Base-by-base conservation (phyloP, 2,888 invertebrate genomes). In the Arctia plantaginis region DNA sequence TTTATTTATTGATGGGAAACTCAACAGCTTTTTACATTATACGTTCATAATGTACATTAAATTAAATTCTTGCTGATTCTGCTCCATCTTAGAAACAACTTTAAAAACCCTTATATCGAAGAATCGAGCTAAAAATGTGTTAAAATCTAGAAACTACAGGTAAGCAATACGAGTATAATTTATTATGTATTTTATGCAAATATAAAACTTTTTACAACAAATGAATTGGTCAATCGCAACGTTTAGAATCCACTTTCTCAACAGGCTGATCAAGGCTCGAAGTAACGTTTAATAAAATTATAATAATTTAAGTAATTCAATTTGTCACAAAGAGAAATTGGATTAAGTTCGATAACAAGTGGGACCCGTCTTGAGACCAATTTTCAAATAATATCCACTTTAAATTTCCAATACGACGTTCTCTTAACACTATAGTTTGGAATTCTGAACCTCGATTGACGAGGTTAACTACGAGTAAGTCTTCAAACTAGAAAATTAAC, bases 401-500 rank as follows among this genome's bases (percentile, higher is more conserved):
- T 77, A 85, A 84, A 81, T 85, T 80, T 80, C 72, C 79, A 81
- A 83, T 82, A 79, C 76, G 77, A 83, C 85, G 81, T 81, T 84
- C 76, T 76, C 75, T 82, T 82, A 79, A 80, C 82, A 78, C 79
- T 82, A 85, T 84, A 86, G 81, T 78, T 79, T 72, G 81, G 89
- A 90, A 86, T 88, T 89, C 80, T 82, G 80, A 85, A 86, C 84
- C 86, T 85, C 90, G 90, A 93, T 91, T 92, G 93, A 90, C 90
- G 88, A 90, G 90, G 89, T 90, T 90, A 91, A 91, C 90, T 89
- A 55, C 51, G 23, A 55, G 51, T 55, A 88, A 90, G 85, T 90
- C 87, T 78, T 84, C 84, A 89, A 91, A 92, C 90, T 92, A 88
- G 92, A 90, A 93, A 92, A 93, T 93, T 92, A 91, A 92, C 90